Evolutionary conservation across 2,888 invertebrate genomes (phyloP).

Genomic region (Zonitis immaculata): DNA sequence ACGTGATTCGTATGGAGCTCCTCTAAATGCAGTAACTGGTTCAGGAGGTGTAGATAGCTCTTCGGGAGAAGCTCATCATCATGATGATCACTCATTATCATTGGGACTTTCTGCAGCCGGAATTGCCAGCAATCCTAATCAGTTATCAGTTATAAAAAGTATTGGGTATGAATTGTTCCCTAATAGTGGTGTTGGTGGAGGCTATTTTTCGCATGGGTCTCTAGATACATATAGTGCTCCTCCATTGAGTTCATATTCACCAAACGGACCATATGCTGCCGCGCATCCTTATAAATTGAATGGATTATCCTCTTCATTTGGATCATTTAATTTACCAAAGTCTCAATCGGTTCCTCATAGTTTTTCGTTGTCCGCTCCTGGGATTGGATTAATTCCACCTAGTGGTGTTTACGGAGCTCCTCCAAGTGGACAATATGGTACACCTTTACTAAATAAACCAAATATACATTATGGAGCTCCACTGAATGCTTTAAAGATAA

Average conservation of each 20-base stretch:
- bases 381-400: conserved; percentile 55
- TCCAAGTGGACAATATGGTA: conserved; percentile 51
- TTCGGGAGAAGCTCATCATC: conserved; percentile 38
- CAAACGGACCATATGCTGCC: conserved; percentile 43
- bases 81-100: conserved; percentile 24
- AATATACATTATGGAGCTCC: conserved; percentile 38
- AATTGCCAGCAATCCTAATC: conserved; percentile 24
- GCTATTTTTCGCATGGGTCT: conserved; percentile 6
- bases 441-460: conserved; percentile 37
- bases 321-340: conserved; percentile 17
- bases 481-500: conserved; percentile 45
- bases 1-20: conserved; percentile 55
- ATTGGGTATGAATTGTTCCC: conserved; percentile 46
- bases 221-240: conserved; percentile 40
- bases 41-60: conserved; percentile 43
- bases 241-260: conserved; percentile 39
- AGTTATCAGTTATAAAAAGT: conserved; percentile 47
- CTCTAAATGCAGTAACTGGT: conserved; percentile 47
- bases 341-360: conserved; percentile 13
- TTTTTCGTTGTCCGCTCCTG: conserved; percentile 26
- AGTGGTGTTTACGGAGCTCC: conserved; percentile 61
- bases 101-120: conserved; percentile 29
- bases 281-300: conserved; percentile 43
- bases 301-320: conserved; percentile 29
- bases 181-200: conserved; percentile 16